Base-by-base conservation (phyloP, 2,797 vertebrate species). In the Sebastes reedi region DNA sequence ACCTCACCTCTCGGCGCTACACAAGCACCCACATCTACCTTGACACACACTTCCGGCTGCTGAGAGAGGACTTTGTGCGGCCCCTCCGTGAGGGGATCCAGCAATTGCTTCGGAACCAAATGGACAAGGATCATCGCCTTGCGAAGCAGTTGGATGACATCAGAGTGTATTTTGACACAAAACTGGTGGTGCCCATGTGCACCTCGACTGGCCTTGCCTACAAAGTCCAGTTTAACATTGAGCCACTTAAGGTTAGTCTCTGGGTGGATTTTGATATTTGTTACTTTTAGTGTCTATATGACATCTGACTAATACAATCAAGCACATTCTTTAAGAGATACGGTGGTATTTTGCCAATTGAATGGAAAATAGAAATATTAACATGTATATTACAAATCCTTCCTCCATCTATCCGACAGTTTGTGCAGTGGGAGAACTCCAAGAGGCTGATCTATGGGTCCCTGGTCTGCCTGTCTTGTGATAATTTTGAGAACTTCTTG, bases 31-130 rank as follows among this genome's bases (percentile, higher is more conserved):
- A 91, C 11, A 1, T 97, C 83, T 99, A 98, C 90, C 95, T 99
- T 18, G 98, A 99, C 85, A 99, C 98, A 1, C 98, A 99, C 90
- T 99, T 99, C 85, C 94, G 97, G 20, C 96, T 99, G 73, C 92
- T 99, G 78, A 94, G 97, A 82, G 98, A 99, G 91, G 98, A 99
- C 87, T 99, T 99, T 90, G 96, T 99, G 55, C 94, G 97, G 69
- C 98, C 97, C 2, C 94, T 99, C n/a, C 96, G 97, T 12, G 97
- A 98, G 67, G 97, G 98, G 10, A 97, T 99, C 89, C 91, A 93
- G 73, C 91, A 97, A 14, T 76, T 98, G 75, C 93, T 97, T 27
- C 90, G 75, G 65, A 94, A 80, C 77, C 93, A 96, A 54, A 79
- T 55, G 39, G 72, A 92, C 7, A 71, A 42, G 52, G 88, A 89